phyloP scores from a whole-genome alignment of 2,888 invertebrate species.

The Arrhopalites spinosus region DNA sequence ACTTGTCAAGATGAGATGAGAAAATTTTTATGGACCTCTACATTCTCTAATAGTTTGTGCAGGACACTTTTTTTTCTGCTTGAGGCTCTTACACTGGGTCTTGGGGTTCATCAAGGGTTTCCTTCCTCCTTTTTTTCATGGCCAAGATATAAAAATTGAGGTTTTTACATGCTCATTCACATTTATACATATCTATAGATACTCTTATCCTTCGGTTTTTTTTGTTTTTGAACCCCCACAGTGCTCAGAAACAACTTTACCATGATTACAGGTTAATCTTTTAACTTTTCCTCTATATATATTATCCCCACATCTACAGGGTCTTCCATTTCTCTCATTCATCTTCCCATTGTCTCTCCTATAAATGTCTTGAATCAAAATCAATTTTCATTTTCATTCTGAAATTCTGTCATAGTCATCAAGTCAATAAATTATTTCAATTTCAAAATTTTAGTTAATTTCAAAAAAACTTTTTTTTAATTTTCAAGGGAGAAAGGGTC shows the following conservation, averaged over 20 bases:
- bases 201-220: constrained; percentile 1
- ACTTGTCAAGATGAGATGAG: background rate
- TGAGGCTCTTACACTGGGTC: background rate
- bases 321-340: no score
- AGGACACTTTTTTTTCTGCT: background rate
- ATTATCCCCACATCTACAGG: no score
- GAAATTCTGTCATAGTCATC: no score
- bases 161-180: background rate
- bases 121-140: background rate
- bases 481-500: no score
- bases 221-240: constrained; percentile 9
- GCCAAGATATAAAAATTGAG: no score
- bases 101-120: background rate
- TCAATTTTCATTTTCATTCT: no score
- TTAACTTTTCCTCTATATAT: background rate
- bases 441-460: no score
- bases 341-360: no score
- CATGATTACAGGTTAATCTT: constrained; percentile 13
- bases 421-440: no score
- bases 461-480: no score
- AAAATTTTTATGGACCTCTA: constrained; percentile 4
- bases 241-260: background rate
- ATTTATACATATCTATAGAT: background rate
- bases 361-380: no score
- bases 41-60: background rate